A percentile compares a stretch with the other conserved stretches of the same genome.
Conservation (phyloP, 2,113 vertebrate genomes). For the Carettochelys insculpta region DNA sequence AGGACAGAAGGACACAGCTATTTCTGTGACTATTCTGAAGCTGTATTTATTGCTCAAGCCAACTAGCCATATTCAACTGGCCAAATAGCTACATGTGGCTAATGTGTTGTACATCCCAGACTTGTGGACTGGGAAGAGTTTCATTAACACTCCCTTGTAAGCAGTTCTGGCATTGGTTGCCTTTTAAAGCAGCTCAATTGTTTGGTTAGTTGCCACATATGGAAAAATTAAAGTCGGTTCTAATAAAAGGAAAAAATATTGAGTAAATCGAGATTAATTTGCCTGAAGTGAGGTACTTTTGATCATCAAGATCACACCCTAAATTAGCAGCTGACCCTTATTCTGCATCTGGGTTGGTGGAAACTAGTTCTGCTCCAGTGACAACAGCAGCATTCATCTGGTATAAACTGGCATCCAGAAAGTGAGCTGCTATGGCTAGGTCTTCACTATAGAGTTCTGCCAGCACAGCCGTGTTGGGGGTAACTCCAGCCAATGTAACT, state of each 20-base stretch:
- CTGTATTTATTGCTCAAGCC: no score
- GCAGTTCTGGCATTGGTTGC: not conserved
- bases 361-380: not conserved
- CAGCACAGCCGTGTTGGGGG: not conserved
- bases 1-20: no score
- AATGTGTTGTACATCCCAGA: no score
- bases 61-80: no score
- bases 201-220: not conserved
- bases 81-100: no score
- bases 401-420: not conserved
- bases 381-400: not conserved
- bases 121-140: not conserved
- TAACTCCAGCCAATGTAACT: not conserved
- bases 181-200: not conserved
- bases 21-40: no score
- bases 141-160: not conserved
- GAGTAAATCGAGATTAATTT: not conserved
- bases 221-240: not conserved
- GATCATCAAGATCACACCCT: not conserved
- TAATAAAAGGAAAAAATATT: not conserved
- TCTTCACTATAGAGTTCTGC: not conserved
- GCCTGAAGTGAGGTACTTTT: not conserved
- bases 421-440: no score
- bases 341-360: not conserved
- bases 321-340: no score